Evolutionary conservation across 2,888 invertebrate species (phyloP).

Genomic region (Sialis lutaria): DNA sequence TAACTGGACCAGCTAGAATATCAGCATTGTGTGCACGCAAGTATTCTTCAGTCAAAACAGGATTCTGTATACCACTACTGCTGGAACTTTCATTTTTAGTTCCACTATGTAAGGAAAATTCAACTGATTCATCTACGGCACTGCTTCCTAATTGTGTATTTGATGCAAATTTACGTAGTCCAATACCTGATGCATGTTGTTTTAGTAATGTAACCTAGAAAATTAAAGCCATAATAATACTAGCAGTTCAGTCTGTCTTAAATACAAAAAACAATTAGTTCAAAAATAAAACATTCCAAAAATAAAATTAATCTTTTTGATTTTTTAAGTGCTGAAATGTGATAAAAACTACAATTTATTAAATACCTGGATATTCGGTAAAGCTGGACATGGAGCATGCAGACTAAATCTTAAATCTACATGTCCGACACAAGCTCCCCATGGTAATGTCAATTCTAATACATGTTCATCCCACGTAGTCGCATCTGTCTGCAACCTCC

Average conservation of each 20-base stretch:
- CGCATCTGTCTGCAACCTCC: conserved; percentile 74
- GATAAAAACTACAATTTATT: too few relatives aligned
- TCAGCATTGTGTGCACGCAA: conserved; percentile 77
- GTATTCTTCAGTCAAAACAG: conserved; percentile 64
- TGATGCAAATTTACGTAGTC: conserved; percentile 29
- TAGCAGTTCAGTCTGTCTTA: too few relatives aligned
- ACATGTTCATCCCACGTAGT: conserved; percentile 88
- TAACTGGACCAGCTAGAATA: conserved; percentile 76
- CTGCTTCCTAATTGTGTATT: not conserved
- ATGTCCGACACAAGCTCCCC: conserved; percentile 66
- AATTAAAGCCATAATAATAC: not conserved
- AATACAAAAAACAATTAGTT: not conserved
- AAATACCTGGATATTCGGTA: conserved; percentile 67
- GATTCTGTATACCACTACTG: conserved; percentile 31
- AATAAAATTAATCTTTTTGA: not conserved
- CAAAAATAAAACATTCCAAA: not conserved
- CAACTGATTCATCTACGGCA: conserved; percentile 31
- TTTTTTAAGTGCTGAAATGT: too few relatives aligned
- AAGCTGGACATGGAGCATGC: conserved; percentile 54
- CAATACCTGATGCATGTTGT: conserved; percentile 50
- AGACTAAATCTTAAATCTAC: conserved; percentile 76
- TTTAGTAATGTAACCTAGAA: conserved; percentile 36
- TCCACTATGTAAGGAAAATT: conserved; percentile 22
- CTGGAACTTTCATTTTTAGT: conserved; percentile 13
- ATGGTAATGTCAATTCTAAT: conserved; percentile 72